phyloP scores from a whole-genome alignment of 2,797 vertebrate genomes.

The Enteromius treurensis region DNA sequence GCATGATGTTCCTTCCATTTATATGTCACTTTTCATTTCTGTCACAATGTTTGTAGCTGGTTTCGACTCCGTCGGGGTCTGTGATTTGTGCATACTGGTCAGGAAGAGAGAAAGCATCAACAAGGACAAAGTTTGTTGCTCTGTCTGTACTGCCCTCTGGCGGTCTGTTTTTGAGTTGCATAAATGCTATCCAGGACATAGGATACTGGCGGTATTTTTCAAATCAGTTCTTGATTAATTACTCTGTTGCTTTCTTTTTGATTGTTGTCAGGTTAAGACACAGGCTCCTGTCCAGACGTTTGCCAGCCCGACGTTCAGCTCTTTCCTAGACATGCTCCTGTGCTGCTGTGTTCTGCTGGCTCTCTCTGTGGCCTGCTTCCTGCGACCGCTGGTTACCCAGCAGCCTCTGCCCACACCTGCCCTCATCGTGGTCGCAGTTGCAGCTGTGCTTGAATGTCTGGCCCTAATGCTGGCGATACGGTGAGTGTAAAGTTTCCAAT shows the following conservation, averaged over 20 bases:
- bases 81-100: background rate
- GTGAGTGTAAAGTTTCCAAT: conserved; percentile 68
- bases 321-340: conserved; percentile 90
- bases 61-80: background rate
- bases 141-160: conserved; percentile 45
- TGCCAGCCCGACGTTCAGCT: conserved; percentile 93
- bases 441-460: conserved; percentile 84
- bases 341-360: conserved; percentile 89
- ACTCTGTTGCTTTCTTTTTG: background rate
- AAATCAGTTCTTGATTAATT: background rate
- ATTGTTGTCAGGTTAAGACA: conserved; percentile 69
- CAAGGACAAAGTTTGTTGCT: background rate
- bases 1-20: conserved; percentile 64
- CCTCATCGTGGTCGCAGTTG: conserved; percentile 80
- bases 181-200: background rate
- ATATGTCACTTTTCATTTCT: background rate
- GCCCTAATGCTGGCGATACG: conserved; percentile 88
- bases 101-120: background rate
- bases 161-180: conserved; percentile 9
- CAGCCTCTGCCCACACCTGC: conserved; percentile 76
- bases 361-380: conserved; percentile 90
- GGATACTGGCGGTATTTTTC: background rate
- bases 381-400: conserved; percentile 77
- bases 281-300: conserved; percentile 88
- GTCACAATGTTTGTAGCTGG: background rate